These are phyloP conservation scores for Rhadinocentrus ornatus DNA, from an alignment of 2,797 vertebrate genomes.

Conservation along the genomic window DNA sequence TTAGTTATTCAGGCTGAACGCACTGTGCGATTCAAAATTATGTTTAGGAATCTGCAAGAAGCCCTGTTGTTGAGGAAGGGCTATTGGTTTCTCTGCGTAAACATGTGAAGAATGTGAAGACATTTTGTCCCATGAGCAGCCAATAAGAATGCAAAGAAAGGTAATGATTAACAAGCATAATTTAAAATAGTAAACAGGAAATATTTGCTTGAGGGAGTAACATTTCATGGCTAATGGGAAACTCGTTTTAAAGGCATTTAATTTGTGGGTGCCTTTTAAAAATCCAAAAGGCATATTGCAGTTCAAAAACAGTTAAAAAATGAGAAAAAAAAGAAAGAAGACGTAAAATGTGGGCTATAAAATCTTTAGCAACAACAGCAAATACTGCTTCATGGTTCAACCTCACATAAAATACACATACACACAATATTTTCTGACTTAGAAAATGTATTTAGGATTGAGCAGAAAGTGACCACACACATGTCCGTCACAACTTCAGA, in stretches of 20 bases:
- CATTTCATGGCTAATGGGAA: background rate
- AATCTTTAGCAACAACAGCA: background rate
- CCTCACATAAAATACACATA: background rate
- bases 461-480: constrained; percentile 1
- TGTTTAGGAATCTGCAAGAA: too few species aligned
- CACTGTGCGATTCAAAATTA: too few species aligned
- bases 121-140: background rate
- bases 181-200: background rate
- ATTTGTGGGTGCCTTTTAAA: too few species aligned
- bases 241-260: too few species aligned
- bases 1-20: too few species aligned
- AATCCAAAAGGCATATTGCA: too few species aligned
- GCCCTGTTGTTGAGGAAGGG: too few species aligned
- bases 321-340: too few species aligned
- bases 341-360: background rate
- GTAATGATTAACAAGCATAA: background rate
- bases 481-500: constrained; percentile 2
- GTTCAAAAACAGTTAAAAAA: too few species aligned
- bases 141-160: background rate
- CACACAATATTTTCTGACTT: constrained; percentile 12
- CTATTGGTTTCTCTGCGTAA: background rate
- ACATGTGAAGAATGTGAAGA: background rate
- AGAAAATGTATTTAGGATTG: constrained; percentile 1
- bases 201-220: background rate
- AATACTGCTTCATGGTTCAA: constrained; percentile 10